Evolutionary conservation across 2,888 invertebrate species (phyloP), one percentile per base, ranked within the genome.

Genomic region (Nysson spinosus): DNA sequence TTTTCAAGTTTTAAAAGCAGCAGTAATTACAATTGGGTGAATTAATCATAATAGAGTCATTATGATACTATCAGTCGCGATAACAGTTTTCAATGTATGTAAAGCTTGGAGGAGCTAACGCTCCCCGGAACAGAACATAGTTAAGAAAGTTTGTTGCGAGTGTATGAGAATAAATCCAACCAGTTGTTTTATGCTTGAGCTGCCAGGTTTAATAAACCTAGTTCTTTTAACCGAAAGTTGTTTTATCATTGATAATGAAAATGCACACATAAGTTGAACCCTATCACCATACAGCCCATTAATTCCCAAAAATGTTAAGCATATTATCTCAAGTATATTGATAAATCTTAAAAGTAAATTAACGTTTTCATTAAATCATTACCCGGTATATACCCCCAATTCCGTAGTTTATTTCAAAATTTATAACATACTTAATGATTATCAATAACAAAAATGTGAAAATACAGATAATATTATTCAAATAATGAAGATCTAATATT

Each of bases 171-270:
- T 20, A n/a, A 39, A 47, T 40, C 19, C 16, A 24, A 17, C 9
- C 12, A 47, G 37, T 39, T 39, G 17, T 20, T 22, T 56, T 43
- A 26, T 49, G 52, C 49, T 50, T 40, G 47, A 35, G 22, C 39
- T 54, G 42, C 26, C 47, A 14, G 49, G 52, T 37, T 17, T 6
- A 46, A 14, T 40, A 11, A 28, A 22, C 9, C 6, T 39, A 24
- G 20, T 24, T 34, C 19, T 22, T 30, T 47, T 37, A 35, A 64
- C 54, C 52, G 42, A 51, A 58, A 28, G 44, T 61, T 42, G 50
- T 58, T 62, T 52, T 46, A 61, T 40, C 42, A 42, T 60, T 42
- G 64, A 73, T 56, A 68, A 68, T 61, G 67, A 52, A 32, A 43
- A 11, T 51, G 40, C 51, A 58, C 47, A 57, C 60, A 60, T 60